Base-by-base conservation (phyloP, 1,140 invertebrate species). In the Littorina saxatilis region DNA sequence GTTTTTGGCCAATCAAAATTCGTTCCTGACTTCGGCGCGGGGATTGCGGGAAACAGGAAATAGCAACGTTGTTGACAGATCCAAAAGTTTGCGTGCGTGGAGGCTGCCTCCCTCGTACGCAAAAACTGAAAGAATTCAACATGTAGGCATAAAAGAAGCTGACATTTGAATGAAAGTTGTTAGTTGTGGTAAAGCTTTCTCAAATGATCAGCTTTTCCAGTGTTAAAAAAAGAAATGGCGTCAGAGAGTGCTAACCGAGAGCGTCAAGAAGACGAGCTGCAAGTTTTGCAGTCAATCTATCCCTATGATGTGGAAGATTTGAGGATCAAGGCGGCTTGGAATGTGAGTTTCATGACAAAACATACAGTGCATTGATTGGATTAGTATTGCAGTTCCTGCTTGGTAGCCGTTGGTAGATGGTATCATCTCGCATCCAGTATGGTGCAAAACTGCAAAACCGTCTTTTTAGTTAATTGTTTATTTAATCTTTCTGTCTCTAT, bases 151-250 rank as follows among this genome's bases (percentile, higher is more conserved):
- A 7, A 66, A 29, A 66, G 17, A 27, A 66, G 7, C 23, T 35
- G 66, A 39, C 37, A 68, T n/a, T 68, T 68, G 29, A 68, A 68
- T 68, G 66, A 39, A 37, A 68, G 35, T 68, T 68, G 32, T 29
- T 68, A 35, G 23, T 20, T 32, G 39, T 35, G 39, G 23, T 39
- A 20, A 39, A 39, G 17, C 37, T 35, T 68, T 29, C 13, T 5
- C 61, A 2, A 15, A 27, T 63, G n/a, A 11, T 23, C 23, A 35
- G 3, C 15, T 39, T 20, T 17, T 9, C 66, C 32, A 20, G 15
- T 23, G 9, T n/a, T 3, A 0, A 68, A 0, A 68, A 17, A 20
- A 68, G 66, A 20, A 20, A 68, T 68, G 66, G 66, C 66, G 2
- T 4, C 35, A 39, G 66, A 68, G 15, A 17, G 35, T 20, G 37